Percentiles rank a stretch among this genome's conserved stretches.
Conservation (phyloP, 2,888 invertebrate genomes). For the Archips xylosteana region DNA sequence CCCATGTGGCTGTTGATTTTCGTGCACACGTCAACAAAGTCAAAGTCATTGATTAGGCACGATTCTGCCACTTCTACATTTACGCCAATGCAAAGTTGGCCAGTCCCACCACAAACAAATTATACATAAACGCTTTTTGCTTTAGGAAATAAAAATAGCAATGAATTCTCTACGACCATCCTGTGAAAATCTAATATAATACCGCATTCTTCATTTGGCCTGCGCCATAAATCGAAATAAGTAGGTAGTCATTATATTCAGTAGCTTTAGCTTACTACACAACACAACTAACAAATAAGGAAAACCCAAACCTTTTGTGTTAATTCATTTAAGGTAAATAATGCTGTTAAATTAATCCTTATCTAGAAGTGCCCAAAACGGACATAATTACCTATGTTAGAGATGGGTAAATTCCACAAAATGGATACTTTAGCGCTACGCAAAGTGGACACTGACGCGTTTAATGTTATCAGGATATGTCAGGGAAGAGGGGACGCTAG, state of each 20-base stretch:
- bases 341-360: constrained; percentile 49
- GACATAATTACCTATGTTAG: constrained; percentile 1
- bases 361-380: constrained; percentile 40
- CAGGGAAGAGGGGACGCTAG: constrained; percentile 51
- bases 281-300: constrained; percentile 43
- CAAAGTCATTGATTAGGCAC: not conserved
- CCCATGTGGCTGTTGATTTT: not conserved
- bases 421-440: constrained; percentile 39
- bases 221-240: constrained; percentile 36
- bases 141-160: not conserved
- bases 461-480: constrained; percentile 49
- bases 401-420: constrained; percentile 45
- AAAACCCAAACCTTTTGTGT: constrained; percentile 48
- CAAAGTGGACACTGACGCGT: constrained; percentile 41
- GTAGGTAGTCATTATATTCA: constrained; percentile 30
- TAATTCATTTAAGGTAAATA: constrained; percentile 45
- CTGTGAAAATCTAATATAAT: not conserved
- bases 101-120: too few species aligned
- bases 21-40: not conserved
- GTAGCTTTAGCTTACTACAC: constrained; percentile 29
- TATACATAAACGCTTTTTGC: too few species aligned
- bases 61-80: too few species aligned
- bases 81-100: too few species aligned
- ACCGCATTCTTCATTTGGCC: constrained; percentile 30
- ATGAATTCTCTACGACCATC: not conserved